Base-by-base conservation (phyloP, 2,113 vertebrate species). In the Xiphophorus hellerii region DNA sequence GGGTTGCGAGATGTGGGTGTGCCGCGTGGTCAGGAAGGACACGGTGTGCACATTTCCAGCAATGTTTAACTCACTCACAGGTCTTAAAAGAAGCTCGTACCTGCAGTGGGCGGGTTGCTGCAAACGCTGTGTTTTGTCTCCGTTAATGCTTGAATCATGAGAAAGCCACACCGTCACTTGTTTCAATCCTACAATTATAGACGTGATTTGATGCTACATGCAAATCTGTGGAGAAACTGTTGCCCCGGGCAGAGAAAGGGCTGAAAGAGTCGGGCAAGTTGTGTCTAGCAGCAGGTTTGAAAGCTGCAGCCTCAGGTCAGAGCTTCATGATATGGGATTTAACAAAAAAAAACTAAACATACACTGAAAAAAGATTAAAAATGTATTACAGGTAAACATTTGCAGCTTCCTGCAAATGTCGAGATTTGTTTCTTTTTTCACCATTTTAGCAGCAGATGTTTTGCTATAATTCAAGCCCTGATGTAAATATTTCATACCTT, bases 211-310 rank as follows among this genome's bases (percentile, higher is more conserved):
- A 51, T 0, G 12, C 51, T 42, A 63, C 3, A 54, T 48, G 69
- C 51, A 72, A 61, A 76, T 71, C 17, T 14, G 1, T 22, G 4
- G 5, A n/a, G 12, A 78, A 75, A n/a, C 8, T 17, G 7, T 35
- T 8, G 63, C 81, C 73, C 0, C 7, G 60, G 76, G 82, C 77
- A 1, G 4, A 0, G 15, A 69, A 20, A 30, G 30, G 48, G 73
- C 58, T 62, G 74, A 12, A 30, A 29, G 14, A 54, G 67, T 25
- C 20, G 33, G 88, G 66, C 92, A 48, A 82, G 92, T 82, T 69
- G 67, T 6, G 64, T 88, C 91, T 73, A 10, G 90, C 73, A 20
- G 42, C 14, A 28, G 3, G 54, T 64, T 80, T 82, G 7, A 35
- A 0, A 39, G 39, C 73, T 28, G 73, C 64, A 66, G 83, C 77